Conservation (phyloP, 2,888 invertebrate species). For the Scaptomyza polygonia region DNA sequence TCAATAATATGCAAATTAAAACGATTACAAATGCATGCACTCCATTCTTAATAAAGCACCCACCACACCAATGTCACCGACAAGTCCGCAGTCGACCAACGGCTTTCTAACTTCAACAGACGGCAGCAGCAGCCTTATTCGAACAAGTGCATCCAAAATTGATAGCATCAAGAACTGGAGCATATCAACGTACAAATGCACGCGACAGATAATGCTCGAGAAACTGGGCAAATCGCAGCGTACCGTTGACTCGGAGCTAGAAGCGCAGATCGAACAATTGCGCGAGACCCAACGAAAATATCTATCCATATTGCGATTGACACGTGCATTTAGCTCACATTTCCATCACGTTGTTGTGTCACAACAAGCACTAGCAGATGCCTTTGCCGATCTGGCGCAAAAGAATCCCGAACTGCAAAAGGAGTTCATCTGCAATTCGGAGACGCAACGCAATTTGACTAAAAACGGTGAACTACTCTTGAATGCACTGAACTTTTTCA, state of each 20-base stretch:
- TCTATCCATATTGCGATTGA: conserved; percentile 92
- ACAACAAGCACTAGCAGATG: conserved; percentile 94
- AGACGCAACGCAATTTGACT: conserved; percentile 96
- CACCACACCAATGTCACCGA: conserved; percentile 85
- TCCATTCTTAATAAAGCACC: conserved; percentile 77
- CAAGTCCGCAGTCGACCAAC: conserved; percentile 75
- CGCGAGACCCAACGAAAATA: conserved; percentile 98
- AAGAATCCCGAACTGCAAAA: conserved; percentile 98
- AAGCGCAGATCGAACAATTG: conserved; percentile 95
- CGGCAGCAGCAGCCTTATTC: conserved; percentile 77
- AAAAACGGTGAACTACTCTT: conserved; percentile 97
- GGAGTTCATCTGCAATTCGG: conserved; percentile 97
- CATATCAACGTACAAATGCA: conserved; percentile 98
- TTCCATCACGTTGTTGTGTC: conserved; percentile 94
- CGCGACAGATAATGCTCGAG: conserved; percentile 97
- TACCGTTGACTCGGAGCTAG: conserved; percentile 96
- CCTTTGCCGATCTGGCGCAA: conserved; percentile 97
- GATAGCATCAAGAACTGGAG: conserved; percentile 98
- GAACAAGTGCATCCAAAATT: conserved; percentile 89
- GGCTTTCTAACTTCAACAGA: conserved; percentile 63
- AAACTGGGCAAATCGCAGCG: conserved; percentile 97
- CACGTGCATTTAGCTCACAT: conserved; percentile 93
- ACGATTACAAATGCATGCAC: neutral
- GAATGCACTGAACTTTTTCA: conserved; percentile 97
- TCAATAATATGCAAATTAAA: conserved; percentile 1